phyloP scores from a whole-genome alignment of 2,888 invertebrate genomes.

The Ectropis crepuscularia region DNA sequence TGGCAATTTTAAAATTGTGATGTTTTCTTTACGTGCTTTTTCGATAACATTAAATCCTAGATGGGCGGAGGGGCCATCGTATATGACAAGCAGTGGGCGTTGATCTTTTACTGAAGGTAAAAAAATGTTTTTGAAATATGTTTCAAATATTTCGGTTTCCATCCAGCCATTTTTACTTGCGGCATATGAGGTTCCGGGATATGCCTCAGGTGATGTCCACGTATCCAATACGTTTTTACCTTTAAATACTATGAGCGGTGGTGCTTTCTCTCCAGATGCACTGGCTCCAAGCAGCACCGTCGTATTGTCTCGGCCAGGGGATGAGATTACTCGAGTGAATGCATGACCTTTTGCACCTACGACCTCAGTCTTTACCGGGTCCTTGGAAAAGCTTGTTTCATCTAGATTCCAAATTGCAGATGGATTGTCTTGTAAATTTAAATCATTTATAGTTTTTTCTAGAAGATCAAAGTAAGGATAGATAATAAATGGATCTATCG shows the following conservation, averaged over 20 bases:
- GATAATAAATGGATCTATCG: slow-evolving; percentile 26
- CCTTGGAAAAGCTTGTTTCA: neutral
- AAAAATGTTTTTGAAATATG: slow-evolving; percentile 34
- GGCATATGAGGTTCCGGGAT: slow-evolving; percentile 24
- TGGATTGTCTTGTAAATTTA: slow-evolving; percentile 25
- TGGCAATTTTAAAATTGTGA: neutral
- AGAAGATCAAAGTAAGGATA: slow-evolving; percentile 39
- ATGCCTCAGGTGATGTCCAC: neutral
- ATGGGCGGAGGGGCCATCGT: neutral
- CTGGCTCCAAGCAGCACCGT: neutral
- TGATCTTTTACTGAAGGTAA: neutral
- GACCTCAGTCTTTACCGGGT: neutral
- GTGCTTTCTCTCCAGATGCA: neutral
- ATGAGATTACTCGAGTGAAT: slow-evolving; percentile 20
- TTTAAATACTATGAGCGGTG: neutral
- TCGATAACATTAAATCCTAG: neutral
- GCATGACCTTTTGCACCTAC: slow-evolving; percentile 19
- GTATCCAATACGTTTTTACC: slow-evolving; percentile 1
- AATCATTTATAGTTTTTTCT: slow-evolving; percentile 31
- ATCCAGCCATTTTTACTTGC: slow-evolving; percentile 40
- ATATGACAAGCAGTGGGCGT: neutral
- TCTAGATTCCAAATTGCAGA: neutral
- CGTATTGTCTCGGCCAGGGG: neutral
- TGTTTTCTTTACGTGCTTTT: neutral
- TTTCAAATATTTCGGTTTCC: slow-evolving; percentile 41